These are phyloP conservation scores for Platysternon megacephalum DNA, from an alignment of 2,113 vertebrate genomes.

Conservation along the genomic window DNA sequence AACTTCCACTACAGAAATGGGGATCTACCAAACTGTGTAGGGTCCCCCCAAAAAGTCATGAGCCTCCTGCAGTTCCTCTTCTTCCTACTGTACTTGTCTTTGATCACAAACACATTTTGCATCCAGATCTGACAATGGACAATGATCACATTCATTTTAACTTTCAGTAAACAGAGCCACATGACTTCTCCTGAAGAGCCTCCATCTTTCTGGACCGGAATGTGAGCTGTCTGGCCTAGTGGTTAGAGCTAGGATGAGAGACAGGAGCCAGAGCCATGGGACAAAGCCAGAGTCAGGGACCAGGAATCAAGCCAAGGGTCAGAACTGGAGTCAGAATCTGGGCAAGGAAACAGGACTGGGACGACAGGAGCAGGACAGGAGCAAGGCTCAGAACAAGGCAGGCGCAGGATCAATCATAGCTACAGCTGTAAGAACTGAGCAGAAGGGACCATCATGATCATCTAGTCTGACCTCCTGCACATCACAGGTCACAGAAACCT, in stretches of 20 bases:
- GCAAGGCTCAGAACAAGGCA: not conserved
- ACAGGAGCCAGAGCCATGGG: not conserved
- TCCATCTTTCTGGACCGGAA: not conserved
- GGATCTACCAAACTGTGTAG: not conserved
- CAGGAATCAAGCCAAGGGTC: not conserved
- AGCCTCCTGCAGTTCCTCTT: not conserved
- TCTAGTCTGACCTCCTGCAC: not conserved
- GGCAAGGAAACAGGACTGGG: not conserved
- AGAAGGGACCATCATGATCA: not conserved
- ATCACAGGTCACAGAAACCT: not conserved
- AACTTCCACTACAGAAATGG: too few species aligned
- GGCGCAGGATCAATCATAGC: not conserved
- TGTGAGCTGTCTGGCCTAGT: not conserved
- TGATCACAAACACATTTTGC: not conserved
- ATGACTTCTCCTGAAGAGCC: not conserved
- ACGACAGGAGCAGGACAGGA: not conserved
- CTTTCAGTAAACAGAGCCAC: not conserved
- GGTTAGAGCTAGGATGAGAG: too few species aligned
- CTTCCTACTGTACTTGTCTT: too few species aligned
- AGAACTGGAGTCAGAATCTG: too few species aligned
- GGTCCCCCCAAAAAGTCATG: not conserved
- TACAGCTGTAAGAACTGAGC: not conserved
- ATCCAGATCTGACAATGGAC: not conserved
- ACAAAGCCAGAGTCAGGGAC: not conserved
- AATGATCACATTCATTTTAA: not conserved